These are phyloP conservation scores for Rhagophthalmus giganteus DNA, from an alignment of 2,888 invertebrate species.

Conservation along the genomic window DNA sequence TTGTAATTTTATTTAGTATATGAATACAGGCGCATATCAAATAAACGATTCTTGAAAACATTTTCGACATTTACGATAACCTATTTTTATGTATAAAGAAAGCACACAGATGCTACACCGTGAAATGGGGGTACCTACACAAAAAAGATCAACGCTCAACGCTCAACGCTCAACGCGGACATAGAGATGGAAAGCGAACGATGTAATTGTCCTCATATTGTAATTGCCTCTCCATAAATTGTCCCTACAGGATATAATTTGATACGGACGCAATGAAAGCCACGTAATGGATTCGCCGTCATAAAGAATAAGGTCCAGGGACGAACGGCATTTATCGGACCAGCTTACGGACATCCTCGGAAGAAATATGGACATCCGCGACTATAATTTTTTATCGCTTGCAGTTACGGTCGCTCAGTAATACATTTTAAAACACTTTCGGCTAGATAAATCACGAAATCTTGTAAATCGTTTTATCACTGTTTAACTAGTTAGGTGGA, in stretches of 20 bases:
- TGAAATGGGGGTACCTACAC: slow-evolving; percentile 3
- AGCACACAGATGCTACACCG: slow-evolving; percentile 8
- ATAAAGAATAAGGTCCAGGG: slow-evolving; percentile 34
- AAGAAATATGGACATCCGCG: slow-evolving; percentile 32
- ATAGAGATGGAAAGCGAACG: slow-evolving; percentile 10
- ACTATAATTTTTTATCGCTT: slow-evolving; percentile 36
- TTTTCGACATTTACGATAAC: slow-evolving; percentile 22
- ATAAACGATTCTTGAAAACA: slow-evolving; percentile 21
- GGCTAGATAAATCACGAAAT: slow-evolving; percentile 32
- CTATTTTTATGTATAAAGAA: slow-evolving; percentile 7
- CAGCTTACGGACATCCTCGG: slow-evolving; percentile 21
- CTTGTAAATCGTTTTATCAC: slow-evolving; percentile 30
- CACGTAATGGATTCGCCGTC: slow-evolving; percentile 30
- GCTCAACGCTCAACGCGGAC: no score
- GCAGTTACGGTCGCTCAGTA: slow-evolving; percentile 34
- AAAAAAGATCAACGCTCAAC: slow-evolving; percentile 12
- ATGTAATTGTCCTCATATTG: slow-evolving; percentile 26
- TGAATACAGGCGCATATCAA: slow-evolving; percentile 7
- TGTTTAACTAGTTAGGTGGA: slow-evolving; percentile 17
- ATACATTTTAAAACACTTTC: slow-evolving; percentile 35
- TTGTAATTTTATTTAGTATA: slow-evolving; percentile 28
- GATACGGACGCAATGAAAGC: slow-evolving; percentile 30
- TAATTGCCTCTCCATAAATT: slow-evolving; percentile 33
- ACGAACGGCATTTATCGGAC: slow-evolving; percentile 33
- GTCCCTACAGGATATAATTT: slow-evolving; percentile 29